phyloP scores from a whole-genome alignment of 2,797 vertebrate species.

The Eleutherodactylus coqui region DNA sequence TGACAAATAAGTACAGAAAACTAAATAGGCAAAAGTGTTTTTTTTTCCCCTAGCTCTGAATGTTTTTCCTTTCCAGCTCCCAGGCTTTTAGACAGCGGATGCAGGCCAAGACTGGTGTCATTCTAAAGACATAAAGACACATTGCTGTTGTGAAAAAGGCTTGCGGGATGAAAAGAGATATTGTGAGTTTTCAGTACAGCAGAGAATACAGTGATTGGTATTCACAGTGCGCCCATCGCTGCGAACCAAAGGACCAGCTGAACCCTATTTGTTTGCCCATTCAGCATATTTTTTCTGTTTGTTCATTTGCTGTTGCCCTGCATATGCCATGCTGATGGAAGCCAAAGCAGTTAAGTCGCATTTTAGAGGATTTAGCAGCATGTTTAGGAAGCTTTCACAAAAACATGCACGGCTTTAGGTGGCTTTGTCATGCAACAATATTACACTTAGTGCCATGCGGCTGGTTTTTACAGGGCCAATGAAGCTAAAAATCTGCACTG shows the following conservation, averaged over 20 bases:
- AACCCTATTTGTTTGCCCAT: slow-evolving; percentile 76
- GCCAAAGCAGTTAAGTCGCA: slow-evolving; percentile 75
- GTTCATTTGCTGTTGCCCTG: slow-evolving; percentile 75
- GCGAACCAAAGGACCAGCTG: slow-evolving; percentile 77
- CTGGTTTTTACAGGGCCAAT: slow-evolving; percentile 62
- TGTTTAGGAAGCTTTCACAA: slow-evolving; percentile 76
- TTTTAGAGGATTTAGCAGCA: slow-evolving; percentile 77
- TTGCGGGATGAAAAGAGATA: slow-evolving; percentile 75
- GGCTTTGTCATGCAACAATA: slow-evolving; percentile 76
- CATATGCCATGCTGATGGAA: slow-evolving; percentile 72
- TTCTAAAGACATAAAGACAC: slow-evolving; percentile 72
- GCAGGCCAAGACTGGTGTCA: slow-evolving; percentile 74
- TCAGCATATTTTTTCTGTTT: slow-evolving; percentile 78
- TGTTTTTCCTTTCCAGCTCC: slow-evolving; percentile 73
- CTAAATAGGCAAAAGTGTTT: slow-evolving; percentile 67
- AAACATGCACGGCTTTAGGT: slow-evolving; percentile 72
- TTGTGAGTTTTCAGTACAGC: slow-evolving; percentile 75
- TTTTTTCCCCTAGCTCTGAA: slow-evolving; percentile 69
- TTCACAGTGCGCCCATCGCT: slow-evolving; percentile 72
- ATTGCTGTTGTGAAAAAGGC: slow-evolving; percentile 74
- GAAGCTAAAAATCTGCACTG: slow-evolving; percentile 68
- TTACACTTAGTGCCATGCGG: slow-evolving; percentile 74
- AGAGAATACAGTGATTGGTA: slow-evolving; percentile 77
- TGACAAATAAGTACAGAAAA: background rate
- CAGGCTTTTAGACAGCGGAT: slow-evolving; percentile 76